Evolutionary conservation across 2,113 vertebrate genomes (phyloP), one percentile per base, ranked within the genome.

Genomic region (Mormoops blainvillei): DNA sequence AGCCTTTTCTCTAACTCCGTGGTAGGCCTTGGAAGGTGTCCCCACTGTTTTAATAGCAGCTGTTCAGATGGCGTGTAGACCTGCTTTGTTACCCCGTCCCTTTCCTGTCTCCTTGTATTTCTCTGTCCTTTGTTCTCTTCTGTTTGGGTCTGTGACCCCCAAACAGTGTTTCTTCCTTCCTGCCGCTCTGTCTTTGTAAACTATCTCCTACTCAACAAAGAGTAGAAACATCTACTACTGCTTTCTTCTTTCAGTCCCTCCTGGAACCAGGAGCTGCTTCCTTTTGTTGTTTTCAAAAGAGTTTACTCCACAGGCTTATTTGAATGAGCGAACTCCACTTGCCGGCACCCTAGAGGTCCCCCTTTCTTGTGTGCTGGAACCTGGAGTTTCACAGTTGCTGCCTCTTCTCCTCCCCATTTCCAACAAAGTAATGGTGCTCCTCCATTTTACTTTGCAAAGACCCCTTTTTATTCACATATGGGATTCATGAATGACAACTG

Each of bases 291-390:
- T 88, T 95, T 98, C 98, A 97, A 98, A 98, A 98, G 95, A 94
- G 97, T 98, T 98, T 98, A 98, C 98, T 98, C 97, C 96, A 97
- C 94, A 96, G 97, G 97, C 97, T 90, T 98, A 98, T 98, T 97
- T 98, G 98, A 98, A 98, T 98, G 97, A 97, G 95, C 97, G 98
- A 98, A 98, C 97, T 97, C 89, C 82, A 92, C 98, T 97, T 98
- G 98, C 96, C 97, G 96, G 95, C 96, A 96, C 97, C 97, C 97
- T 97, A 97, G 89, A 97, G 97, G 98, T 97, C 97, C 96, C 96
- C 96, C 98, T 98, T 98, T 98, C 96, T 98, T 98, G 98, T 98
- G 98, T 98, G 98, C 98, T 97, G 96, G 95, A 97, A 98, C 97
- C 98, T 98, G 97, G 97, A 98, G 98, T 97, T 96, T 98, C 97